A percentile compares a stretch with the other conserved stretches of the same genome.
Conservation (phyloP, 2,797 vertebrate genomes). For the Valencia hispanica region DNA sequence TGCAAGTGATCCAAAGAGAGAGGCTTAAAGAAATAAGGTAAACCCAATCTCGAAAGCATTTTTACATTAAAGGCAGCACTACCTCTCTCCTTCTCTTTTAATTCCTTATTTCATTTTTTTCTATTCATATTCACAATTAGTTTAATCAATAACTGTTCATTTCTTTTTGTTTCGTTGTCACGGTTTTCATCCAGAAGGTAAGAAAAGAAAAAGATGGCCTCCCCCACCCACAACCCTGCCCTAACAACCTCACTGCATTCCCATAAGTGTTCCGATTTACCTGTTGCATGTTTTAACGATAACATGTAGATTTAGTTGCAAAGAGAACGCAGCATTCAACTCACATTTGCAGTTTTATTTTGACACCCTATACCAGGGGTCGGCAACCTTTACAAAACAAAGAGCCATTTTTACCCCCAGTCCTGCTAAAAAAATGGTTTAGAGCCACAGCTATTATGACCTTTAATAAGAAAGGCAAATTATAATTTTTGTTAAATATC, state of each 20-base stretch:
- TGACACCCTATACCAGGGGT: constrained; percentile 22
- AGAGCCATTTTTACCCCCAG: too few relatives aligned
- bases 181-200: constrained; percentile 87
- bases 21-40: constrained; percentile 98
- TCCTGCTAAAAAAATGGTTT: too few relatives aligned
- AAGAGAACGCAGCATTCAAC: constrained; percentile 24
- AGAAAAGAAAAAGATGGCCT: constrained; percentile 67
- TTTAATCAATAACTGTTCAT: constrained; percentile 71
- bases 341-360: background rate
- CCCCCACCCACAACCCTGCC: constrained; percentile 16
- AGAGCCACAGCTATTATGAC: too few relatives aligned
- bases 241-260: constrained; percentile 71
- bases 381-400: too few relatives aligned
- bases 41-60: constrained; percentile 23
- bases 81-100: constrained; percentile 12
- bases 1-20: constrained; percentile 98
- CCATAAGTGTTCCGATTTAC: constrained; percentile 54
- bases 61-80: constrained; percentile 7
- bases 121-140: constrained; percentile 53
- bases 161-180: constrained; percentile 81
- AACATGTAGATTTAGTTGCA: constrained; percentile 57
- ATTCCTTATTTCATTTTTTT: constrained; percentile 36
- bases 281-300: constrained; percentile 81
- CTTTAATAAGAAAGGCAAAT: too few relatives aligned
- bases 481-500: too few relatives aligned